Percentiles rank a stretch among this genome's conserved stretches.
Conservation (phyloP, 2,113 vertebrate genomes). For the Psilopogon haemacephalus region DNA sequence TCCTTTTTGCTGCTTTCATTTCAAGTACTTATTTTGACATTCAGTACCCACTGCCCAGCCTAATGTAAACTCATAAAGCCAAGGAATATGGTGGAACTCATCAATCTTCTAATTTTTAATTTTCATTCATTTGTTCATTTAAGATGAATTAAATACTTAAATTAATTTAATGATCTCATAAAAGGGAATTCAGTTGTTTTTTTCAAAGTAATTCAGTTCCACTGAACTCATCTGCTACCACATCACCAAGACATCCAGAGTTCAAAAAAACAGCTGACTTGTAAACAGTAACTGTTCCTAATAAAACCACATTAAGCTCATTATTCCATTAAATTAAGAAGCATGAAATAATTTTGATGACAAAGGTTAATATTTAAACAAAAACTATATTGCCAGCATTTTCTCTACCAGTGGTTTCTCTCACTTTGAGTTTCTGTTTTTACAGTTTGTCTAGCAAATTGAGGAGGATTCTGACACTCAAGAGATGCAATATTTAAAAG, state of each 20-base stretch:
- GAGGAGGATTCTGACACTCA: not conserved
- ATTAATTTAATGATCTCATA: conserved; percentile 15
- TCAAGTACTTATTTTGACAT: not conserved
- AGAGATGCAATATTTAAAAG: not conserved
- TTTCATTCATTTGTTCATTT: conserved; percentile 8
- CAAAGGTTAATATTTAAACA: conserved; percentile 8
- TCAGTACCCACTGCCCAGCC: not conserved
- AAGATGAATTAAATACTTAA: not conserved
- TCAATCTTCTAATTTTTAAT: not conserved
- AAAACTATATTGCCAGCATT: not conserved
- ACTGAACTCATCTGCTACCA: conserved; percentile 4
- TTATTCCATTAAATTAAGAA: not conserved
- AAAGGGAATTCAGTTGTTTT: not conserved
- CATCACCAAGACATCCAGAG: not conserved
- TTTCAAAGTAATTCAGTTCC: conserved; percentile 3
- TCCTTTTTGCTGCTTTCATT: not conserved
- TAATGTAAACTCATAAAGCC: not conserved
- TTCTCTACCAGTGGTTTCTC: not conserved
- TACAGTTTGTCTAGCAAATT: not conserved
- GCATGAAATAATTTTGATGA: not conserved
- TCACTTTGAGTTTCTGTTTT: not conserved
- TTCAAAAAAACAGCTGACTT: conserved; percentile 11
- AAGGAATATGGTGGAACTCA: not conserved
- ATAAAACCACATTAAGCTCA: not conserved
- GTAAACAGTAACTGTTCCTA: conserved; percentile 6